A percentile compares a stretch with the other conserved stretches of the same genome.
Conservation (phyloP, 2,113 vertebrate genomes). For the Saccopteryx bilineata region DNA sequence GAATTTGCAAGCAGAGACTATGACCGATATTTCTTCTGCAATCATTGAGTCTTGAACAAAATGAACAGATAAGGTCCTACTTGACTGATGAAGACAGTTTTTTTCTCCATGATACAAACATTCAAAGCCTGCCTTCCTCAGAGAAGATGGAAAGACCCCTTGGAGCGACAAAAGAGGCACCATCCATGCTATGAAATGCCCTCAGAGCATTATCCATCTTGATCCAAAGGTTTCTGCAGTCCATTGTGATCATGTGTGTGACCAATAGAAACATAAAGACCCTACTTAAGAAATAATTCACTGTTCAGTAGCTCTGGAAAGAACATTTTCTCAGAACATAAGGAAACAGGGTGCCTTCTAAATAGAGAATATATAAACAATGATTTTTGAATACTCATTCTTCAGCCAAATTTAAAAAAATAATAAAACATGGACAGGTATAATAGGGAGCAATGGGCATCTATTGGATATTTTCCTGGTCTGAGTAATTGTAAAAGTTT, state of each 20-base stretch:
- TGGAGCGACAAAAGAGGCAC: neutral
- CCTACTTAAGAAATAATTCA: constrained; percentile 58
- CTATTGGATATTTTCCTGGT: neutral
- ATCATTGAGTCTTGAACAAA: neutral
- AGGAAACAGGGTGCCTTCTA: neutral
- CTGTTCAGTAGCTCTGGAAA: constrained; percentile 39
- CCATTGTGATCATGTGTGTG: neutral
- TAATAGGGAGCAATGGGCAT: neutral
- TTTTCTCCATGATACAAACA: neutral
- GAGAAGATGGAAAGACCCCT: neutral
- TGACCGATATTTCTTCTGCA: neutral
- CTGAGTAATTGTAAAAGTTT: constrained; percentile 25
- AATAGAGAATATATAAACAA: constrained; percentile 60
- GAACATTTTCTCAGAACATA: constrained; percentile 69
- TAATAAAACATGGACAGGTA: constrained; percentile 70
- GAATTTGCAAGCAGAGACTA: neutral
- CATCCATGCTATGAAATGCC: neutral
- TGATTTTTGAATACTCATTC: constrained; percentile 69
- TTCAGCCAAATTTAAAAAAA: constrained; percentile 72
- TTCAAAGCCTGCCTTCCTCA: neutral
- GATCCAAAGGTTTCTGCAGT: neutral
- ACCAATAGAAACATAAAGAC: neutral
- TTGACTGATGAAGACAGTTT: neutral
- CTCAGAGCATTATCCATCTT: neutral
- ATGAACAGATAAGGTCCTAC: neutral